phyloP scores from a whole-genome alignment of 2,113 vertebrate genomes.

The Alligator mississippiensis region DNA sequence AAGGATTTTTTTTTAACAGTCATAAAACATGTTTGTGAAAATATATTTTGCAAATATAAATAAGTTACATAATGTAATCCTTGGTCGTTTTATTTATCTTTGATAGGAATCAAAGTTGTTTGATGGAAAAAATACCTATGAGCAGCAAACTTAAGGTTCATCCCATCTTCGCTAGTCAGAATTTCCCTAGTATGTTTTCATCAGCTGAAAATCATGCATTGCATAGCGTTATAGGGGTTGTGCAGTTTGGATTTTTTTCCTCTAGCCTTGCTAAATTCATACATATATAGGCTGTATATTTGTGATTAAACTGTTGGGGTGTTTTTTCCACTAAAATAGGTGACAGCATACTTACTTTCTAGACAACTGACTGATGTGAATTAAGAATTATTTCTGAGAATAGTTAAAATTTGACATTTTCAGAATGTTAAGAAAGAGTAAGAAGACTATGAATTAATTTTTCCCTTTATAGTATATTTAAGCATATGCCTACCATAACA shows the following conservation, averaged over 20 bases:
- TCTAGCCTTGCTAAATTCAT: background rate
- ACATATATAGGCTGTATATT: background rate
- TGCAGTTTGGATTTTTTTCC: background rate
- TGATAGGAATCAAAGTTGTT: background rate
- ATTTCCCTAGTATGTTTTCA: background rate
- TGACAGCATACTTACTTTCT: background rate
- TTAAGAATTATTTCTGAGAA: background rate
- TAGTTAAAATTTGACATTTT: background rate
- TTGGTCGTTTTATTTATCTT: background rate
- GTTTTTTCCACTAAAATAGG: background rate
- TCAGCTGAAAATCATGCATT: background rate
- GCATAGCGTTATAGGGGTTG: background rate
- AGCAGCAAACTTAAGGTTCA: background rate
- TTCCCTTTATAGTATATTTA: background rate
- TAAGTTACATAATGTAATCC: background rate
- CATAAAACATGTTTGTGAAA: fast-evolving
- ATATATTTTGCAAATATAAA: background rate
- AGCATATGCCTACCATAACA: background rate
- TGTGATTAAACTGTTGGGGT: background rate
- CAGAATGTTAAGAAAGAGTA: background rate
- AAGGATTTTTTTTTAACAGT: background rate
- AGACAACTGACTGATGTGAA: background rate
- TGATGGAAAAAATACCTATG: background rate
- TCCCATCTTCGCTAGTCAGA: background rate
- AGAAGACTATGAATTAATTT: background rate